Conservation (phyloP, 1,140 invertebrate species). For the Galleria mellonella region DNA sequence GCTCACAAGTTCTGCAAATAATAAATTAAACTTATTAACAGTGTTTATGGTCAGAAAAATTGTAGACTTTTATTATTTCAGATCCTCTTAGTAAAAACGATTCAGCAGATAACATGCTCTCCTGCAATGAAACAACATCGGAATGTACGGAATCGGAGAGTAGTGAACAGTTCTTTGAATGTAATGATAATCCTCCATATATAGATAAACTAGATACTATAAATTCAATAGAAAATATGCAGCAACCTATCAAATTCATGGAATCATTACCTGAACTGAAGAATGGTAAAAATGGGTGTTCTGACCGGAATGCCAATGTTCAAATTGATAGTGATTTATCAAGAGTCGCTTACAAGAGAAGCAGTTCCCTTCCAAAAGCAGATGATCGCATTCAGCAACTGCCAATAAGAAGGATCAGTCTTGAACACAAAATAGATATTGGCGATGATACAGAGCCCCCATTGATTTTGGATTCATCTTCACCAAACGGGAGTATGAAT, state of each 20-base stretch:
- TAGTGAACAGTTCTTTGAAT: slow-evolving; percentile 71
- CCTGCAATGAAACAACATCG: slow-evolving; percentile 68
- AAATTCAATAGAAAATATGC: slow-evolving; percentile 35
- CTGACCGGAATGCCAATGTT: slow-evolving; percentile 33
- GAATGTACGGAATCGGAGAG: slow-evolving; percentile 73
- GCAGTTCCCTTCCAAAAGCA: slow-evolving; percentile 60
- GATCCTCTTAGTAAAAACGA: slow-evolving; percentile 68
- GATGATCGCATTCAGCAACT: slow-evolving; percentile 39
- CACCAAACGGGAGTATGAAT: slow-evolving; percentile 56
- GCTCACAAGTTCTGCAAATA: no score
- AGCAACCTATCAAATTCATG: slow-evolving; percentile 36
- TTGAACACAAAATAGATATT: slow-evolving; percentile 70
- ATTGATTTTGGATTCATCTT: slow-evolving; percentile 62
- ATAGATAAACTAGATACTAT: slow-evolving; percentile 49
- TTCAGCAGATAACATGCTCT: slow-evolving; percentile 70
- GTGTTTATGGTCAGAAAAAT: not conserved
- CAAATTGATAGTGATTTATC: slow-evolving; percentile 62
- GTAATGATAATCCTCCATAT: slow-evolving; percentile 52
- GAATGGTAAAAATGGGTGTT: slow-evolving; percentile 20
- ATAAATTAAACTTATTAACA: not conserved
- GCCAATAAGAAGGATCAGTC: slow-evolving; percentile 51
- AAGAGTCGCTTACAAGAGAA: slow-evolving; percentile 65
- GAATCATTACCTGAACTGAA: slow-evolving; percentile 32
- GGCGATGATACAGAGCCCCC: slow-evolving; percentile 70
- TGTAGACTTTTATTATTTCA: slow-evolving; percentile 21